Conservation (phyloP, 2,888 invertebrate species). For the Apomyelois bistriatella region DNA sequence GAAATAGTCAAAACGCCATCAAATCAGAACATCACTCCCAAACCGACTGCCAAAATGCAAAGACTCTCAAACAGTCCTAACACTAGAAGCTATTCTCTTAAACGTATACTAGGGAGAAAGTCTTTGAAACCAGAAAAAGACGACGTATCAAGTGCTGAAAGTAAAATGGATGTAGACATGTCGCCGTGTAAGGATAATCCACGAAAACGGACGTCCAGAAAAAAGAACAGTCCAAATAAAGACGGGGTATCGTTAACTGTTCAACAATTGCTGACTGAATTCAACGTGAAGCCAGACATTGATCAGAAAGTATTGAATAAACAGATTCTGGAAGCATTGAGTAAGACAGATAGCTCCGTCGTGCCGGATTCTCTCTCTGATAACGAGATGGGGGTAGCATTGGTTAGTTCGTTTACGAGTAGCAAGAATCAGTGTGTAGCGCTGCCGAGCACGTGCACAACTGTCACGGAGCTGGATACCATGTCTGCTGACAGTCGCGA, state of each 20-base stretch:
- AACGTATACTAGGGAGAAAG: neutral
- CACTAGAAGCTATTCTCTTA: neutral
- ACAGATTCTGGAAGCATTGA: slow-evolving; percentile 24
- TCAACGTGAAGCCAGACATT: slow-evolving; percentile 24
- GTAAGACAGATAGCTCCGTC: slow-evolving; percentile 15
- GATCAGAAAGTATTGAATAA: slow-evolving; percentile 24
- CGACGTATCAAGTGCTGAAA: neutral
- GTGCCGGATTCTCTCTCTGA: slow-evolving; percentile 15
- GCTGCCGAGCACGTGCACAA: neutral
- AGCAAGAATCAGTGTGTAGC: slow-evolving; percentile 31
- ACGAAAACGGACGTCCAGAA: slow-evolving; percentile 5
- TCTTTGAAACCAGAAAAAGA: neutral
- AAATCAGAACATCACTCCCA: slow-evolving; percentile 48
- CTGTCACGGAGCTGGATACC: neutral
- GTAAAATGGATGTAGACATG: neutral
- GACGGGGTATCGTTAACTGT: slow-evolving; percentile 31
- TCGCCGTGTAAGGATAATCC: neutral
- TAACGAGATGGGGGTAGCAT: slow-evolving; percentile 25
- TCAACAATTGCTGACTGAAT: slow-evolving; percentile 42
- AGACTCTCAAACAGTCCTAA: slow-evolving; percentile 42
- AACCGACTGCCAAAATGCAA: slow-evolving; percentile 49
- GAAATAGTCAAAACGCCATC: slow-evolving; percentile 22
- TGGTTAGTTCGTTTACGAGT: slow-evolving; percentile 40
- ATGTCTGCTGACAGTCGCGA: neutral
- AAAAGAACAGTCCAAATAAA: slow-evolving; percentile 16